These are phyloP conservation scores for Menidia beryllina DNA, from an alignment of 2,113 vertebrate genomes.

Conservation along the genomic window DNA sequence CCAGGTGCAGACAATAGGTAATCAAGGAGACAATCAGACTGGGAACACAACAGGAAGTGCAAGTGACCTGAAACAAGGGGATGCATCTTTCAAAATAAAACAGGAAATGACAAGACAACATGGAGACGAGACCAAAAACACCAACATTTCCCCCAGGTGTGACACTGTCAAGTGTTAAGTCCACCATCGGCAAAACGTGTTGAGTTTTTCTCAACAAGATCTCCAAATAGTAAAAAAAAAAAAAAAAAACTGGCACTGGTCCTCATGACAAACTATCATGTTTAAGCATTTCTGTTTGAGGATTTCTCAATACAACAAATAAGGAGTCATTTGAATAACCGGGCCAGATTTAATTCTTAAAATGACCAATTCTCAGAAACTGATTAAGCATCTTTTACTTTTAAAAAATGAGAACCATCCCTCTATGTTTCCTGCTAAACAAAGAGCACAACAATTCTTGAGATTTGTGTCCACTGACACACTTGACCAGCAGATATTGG, in stretches of 20 bases:
- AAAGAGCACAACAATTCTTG: background rate
- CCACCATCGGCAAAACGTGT: constrained; percentile 8
- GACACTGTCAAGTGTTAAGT: constrained; percentile 29
- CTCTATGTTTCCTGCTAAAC: too few relatives aligned
- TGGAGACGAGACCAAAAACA: too few relatives aligned
- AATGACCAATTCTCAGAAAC: too few relatives aligned
- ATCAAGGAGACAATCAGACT: too few relatives aligned
- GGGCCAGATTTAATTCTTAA: too few relatives aligned
- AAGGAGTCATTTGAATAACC: background rate
- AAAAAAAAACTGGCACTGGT: constrained; percentile 11
- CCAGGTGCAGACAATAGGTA: too few relatives aligned
- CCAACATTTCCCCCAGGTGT: too few relatives aligned
- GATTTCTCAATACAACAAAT: background rate
- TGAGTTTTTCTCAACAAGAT: constrained; percentile 53
- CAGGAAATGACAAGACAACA: too few relatives aligned
- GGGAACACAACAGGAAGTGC: too few relatives aligned
- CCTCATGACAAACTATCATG: constrained; percentile 5
- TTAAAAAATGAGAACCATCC: too few relatives aligned
- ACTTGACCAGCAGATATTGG: constrained; percentile 19
- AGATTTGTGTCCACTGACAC: background rate
- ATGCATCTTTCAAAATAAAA: too few relatives aligned
- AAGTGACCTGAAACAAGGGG: too few relatives aligned
- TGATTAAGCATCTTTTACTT: background rate
- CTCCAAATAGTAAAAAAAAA: constrained; percentile 23
- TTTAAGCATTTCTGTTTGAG: constrained; percentile 10